A percentile compares a stretch with the other conserved stretches of the same genome.
Evolutionary conservation across 2,888 invertebrate genomes (phyloP).

Genomic region (Papilio elwesi): DNA sequence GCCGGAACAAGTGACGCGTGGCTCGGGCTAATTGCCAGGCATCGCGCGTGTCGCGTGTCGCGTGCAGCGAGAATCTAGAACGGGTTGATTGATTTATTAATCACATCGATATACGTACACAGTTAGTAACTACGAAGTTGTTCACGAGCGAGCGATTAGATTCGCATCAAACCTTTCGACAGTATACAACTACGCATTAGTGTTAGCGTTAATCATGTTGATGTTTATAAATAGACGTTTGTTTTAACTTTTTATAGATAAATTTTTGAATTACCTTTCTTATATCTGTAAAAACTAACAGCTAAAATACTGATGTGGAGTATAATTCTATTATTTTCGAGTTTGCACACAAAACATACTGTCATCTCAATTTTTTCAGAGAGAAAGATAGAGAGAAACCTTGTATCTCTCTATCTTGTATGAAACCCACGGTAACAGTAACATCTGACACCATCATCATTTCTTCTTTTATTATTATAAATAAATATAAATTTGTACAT

Average conservation of each 20-base stretch:
- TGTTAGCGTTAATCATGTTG: constrained; percentile 1
- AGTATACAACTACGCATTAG: constrained; percentile 5
- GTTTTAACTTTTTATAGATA: not conserved
- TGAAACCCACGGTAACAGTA: too few relatives aligned
- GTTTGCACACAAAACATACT: too few relatives aligned
- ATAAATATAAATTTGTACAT: too few relatives aligned
- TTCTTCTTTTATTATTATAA: too few relatives aligned
- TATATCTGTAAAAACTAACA: too few relatives aligned
- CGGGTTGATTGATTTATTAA: constrained; percentile 31
- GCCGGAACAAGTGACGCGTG: constrained; percentile 25
- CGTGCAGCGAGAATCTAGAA: constrained; percentile 24
- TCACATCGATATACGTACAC: constrained; percentile 23
- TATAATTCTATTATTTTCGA: too few relatives aligned
- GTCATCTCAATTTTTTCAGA: too few relatives aligned
- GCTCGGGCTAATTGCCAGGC: constrained; percentile 34
- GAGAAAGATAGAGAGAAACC: too few relatives aligned
- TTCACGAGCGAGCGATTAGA: constrained; percentile 21
- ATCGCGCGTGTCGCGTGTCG: constrained; percentile 20
- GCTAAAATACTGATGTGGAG: too few relatives aligned
- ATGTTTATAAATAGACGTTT: not conserved
- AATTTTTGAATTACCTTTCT: not conserved
- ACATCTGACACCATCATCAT: too few relatives aligned
- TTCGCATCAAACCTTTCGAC: constrained; percentile 14
- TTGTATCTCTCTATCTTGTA: too few relatives aligned
- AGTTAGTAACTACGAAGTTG: not conserved